Evolutionary conservation across 2,113 vertebrate genomes (phyloP), one percentile per base, ranked within the genome.

Genomic region (Psophia crepitans): DNA sequence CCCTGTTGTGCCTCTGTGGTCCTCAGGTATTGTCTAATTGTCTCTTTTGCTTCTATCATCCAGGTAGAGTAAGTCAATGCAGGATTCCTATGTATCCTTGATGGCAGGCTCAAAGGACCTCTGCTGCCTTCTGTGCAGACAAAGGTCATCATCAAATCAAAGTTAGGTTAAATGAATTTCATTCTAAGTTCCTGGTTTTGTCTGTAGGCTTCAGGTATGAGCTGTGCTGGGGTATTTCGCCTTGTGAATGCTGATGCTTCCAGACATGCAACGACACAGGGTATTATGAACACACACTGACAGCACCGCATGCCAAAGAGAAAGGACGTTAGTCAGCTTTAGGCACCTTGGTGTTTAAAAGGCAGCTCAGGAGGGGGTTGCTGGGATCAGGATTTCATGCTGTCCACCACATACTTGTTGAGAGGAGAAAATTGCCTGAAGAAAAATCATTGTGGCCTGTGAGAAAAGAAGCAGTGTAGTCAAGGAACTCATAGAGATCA

Each of bases 251-350:
- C 20, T 65, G 60, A 46, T 44, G 10, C 21, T 66, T 23, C 70
- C 61, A 53, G 46, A 43, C 4, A 1, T 18, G 20, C 56, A 48
- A 6, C 1, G 3, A 4, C 33, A 35, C 2, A 12, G 3, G 11
- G 17, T 19, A 6, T 46, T 49, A 43, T 4, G 13, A 63, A n/a
- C 26, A n/a, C 0, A 0, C 5, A 30, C 20, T 16, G 57, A 68
- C 48, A 76, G 7, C 37, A 30, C 4, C 41, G 48, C n/a, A 44
- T 2, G 5, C 9, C 33, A n/a, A 64, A 77, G 63, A 69, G 20
- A 41, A 80, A 43, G 44, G 22, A 20, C n/a, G 9, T 43, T 20
- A 51, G 20, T 37, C 48, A 80, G 9, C 30, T 60, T 64, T 22
- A 56, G 33, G 20, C 46, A 35, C 26, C 54, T 80, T 6, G 0